Evolutionary conservation across 2,113 vertebrate genomes (phyloP).

Genomic region (Sphaerodactylus townsendi): DNA sequence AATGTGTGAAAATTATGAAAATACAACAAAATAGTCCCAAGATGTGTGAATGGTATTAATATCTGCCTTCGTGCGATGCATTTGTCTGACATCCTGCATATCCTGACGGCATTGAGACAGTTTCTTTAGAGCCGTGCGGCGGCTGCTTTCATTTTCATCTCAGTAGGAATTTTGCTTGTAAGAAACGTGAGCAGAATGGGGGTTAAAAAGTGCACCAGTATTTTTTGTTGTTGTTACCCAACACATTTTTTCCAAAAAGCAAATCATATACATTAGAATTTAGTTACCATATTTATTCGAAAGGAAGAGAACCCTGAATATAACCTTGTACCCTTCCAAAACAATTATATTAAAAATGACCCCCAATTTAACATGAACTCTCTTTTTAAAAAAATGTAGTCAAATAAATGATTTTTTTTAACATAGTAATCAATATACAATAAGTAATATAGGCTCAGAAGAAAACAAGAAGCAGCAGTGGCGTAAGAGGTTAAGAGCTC

Average conservation of each 20-base stretch:
- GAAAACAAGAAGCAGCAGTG: too few species aligned
- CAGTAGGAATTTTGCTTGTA: conserved; percentile 26
- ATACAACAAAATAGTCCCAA: neutral
- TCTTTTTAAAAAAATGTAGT: too few species aligned
- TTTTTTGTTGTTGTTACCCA: too few species aligned
- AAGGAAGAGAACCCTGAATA: too few species aligned
- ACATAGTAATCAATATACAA: too few species aligned
- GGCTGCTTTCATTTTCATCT: conserved; percentile 44
- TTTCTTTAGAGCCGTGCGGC: neutral
- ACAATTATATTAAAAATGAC: too few species aligned
- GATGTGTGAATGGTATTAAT: neutral
- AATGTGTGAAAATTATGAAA: conserved; percentile 17
- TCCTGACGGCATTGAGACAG: rapidly evolving
- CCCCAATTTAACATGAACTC: too few species aligned
- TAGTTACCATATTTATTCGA: neutral
- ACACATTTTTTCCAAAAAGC: neutral
- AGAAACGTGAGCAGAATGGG: conserved; percentile 11
- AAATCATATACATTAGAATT: neutral
- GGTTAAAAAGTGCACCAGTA: neutral
- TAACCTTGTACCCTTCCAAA: too few species aligned
- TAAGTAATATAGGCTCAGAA: too few species aligned
- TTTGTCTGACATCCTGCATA: neutral
- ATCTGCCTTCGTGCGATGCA: neutral
- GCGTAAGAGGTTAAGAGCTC: too few species aligned
- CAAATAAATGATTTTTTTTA: too few species aligned